Percentiles rank a stretch among this genome's conserved stretches.
phyloP scores from a whole-genome alignment of 2,888 invertebrate genomes.

The Erpobdella octoculata region DNA sequence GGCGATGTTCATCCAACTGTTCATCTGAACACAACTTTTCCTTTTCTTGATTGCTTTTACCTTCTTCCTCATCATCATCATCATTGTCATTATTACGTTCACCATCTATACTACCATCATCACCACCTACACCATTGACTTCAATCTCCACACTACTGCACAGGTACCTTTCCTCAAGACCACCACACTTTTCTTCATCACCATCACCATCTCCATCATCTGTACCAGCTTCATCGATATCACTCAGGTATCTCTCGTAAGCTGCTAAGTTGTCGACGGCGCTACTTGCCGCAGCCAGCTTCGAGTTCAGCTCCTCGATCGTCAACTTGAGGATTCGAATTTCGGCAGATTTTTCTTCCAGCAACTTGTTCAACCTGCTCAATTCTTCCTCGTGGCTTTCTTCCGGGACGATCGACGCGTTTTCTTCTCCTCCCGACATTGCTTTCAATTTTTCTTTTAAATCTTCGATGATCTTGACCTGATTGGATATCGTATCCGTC shows the following conservation, averaged over 20 bases:
- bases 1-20: neutral
- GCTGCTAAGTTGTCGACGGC: neutral
- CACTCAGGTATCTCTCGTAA: constrained; percentile 6
- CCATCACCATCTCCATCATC: constrained; percentile 3
- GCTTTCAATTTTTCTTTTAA: neutral
- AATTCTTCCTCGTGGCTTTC: neutral
- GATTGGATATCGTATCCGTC: neutral
- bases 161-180: neutral
- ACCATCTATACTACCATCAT: neutral
- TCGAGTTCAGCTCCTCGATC: constrained; percentile 11
- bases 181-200: neutral
- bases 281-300: neutral
- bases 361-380: neutral
- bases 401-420: neutral
- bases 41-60: neutral
- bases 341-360: constrained; percentile 13
- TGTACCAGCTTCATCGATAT: neutral
- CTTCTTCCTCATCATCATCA: constrained; percentile 15
- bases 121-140: neutral
- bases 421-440: neutral
- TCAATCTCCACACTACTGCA: neutral
- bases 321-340: constrained; percentile 5
- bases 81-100: neutral
- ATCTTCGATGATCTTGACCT: neutral
- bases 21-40: neutral